These are phyloP conservation scores for Orchesella flavescens DNA, from an alignment of 2,888 invertebrate species.

Conservation along the genomic window DNA sequence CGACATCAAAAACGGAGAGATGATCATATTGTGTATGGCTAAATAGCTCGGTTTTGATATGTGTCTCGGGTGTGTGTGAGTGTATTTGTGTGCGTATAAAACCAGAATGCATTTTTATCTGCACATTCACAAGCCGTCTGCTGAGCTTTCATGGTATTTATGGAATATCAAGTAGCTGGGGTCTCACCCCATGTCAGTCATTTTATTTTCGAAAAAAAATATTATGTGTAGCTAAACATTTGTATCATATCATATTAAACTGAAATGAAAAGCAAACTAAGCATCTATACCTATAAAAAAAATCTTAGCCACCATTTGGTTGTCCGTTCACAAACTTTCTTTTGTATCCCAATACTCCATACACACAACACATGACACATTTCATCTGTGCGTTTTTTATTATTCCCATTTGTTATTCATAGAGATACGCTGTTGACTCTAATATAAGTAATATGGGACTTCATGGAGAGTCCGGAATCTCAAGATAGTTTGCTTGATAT, in stretches of 20 bases:
- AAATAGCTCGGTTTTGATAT: not conserved
- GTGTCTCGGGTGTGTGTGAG: not conserved
- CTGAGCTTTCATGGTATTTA: constrained; percentile 25
- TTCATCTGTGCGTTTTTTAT: not conserved
- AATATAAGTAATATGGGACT: not conserved
- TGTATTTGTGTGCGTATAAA: too few species aligned
- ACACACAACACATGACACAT: not conserved
- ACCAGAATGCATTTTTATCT: not conserved
- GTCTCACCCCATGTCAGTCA: constrained; percentile 36
- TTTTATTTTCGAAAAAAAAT: constrained; percentile 6
- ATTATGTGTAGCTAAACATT: not conserved
- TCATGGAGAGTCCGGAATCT: not conserved
- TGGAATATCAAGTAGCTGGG: constrained; percentile 40
- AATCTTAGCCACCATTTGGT: too few species aligned
- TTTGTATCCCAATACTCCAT: too few species aligned
- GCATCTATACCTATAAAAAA: too few species aligned
- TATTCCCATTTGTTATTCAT: constrained; percentile 3
- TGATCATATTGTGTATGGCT: not conserved
- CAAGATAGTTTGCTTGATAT: not conserved
- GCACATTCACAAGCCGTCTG: constrained; percentile 9
- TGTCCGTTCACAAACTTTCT: too few species aligned
- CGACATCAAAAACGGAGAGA: not conserved
- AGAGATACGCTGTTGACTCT: not conserved
- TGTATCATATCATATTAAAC: not conserved
- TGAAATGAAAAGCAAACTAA: too few species aligned